Evolutionary conservation across 2,888 invertebrate species (phyloP).

Genomic region (Platynereis dumerilii): DNA sequence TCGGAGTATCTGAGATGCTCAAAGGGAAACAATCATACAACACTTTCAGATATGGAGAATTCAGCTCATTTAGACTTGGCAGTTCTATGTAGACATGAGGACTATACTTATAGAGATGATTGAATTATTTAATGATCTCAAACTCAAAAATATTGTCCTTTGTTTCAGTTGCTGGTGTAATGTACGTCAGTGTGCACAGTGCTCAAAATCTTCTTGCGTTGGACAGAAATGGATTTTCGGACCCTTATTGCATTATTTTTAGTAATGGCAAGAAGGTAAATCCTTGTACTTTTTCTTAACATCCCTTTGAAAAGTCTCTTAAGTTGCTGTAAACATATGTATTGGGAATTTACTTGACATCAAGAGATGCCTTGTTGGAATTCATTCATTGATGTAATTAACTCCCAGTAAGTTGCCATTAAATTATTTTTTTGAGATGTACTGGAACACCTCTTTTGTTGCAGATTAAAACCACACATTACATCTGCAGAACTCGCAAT

Average conservation of each 20-base stretch:
- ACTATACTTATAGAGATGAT: too few species aligned
- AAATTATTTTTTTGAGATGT: too few species aligned
- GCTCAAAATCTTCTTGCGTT: constrained; percentile 65
- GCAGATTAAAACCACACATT: constrained; percentile 68
- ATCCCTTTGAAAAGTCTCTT: too few species aligned
- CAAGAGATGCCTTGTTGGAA: background rate
- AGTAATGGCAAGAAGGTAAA: constrained; percentile 67
- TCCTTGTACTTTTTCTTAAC: background rate
- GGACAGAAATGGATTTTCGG: constrained; percentile 64
- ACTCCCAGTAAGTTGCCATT: too few species aligned
- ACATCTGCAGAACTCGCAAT: constrained; percentile 63
- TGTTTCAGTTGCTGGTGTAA: constrained; percentile 51
- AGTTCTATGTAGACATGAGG: too few species aligned
- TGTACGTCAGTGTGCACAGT: constrained; percentile 67
- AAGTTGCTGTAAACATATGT: background rate
- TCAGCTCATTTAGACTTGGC: too few species aligned
- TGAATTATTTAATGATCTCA: too few species aligned
- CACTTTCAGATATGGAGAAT: too few species aligned
- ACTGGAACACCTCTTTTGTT: too few species aligned
- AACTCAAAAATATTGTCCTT: background rate
- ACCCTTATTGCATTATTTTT: constrained; percentile 69
- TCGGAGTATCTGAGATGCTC: too few species aligned
- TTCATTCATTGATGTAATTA: background rate
- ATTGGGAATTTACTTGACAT: background rate
- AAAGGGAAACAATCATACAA: too few species aligned